Conservation (phyloP, 2,888 invertebrate genomes). For the Siphlonurus alternatus region DNA sequence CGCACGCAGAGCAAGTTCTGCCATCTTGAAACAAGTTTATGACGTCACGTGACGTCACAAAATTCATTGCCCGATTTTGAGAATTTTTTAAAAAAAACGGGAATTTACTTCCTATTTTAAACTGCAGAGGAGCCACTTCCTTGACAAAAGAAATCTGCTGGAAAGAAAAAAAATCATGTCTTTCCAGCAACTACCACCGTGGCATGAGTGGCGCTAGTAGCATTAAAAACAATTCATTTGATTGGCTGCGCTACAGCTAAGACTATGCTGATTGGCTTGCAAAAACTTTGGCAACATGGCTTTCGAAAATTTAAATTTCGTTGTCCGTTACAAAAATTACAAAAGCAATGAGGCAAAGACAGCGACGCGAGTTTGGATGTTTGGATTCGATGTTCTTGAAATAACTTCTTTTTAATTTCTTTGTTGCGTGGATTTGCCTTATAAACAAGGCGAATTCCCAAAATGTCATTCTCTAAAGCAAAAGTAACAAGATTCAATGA, state of each 20-base stretch:
- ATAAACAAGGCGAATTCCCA: constrained; percentile 7
- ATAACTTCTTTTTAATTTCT: not conserved
- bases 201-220: not conserved
- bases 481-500: constrained; percentile 38
- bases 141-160: no score
- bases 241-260: not conserved
- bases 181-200: not conserved
- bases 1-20: not conserved
- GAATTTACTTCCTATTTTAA: not conserved
- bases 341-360: not conserved
- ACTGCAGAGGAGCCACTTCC: not conserved
- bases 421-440: no score
- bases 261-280: not conserved
- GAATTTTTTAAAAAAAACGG: not conserved
- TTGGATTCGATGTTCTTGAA: not conserved
- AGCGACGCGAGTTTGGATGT: not conserved
- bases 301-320: not conserved
- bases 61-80: not conserved
- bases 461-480: constrained; percentile 39
- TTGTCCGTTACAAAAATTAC: no score
- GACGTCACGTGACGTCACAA: not conserved
- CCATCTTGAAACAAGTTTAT: not conserved
- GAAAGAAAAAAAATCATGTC: no score
- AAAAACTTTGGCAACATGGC: not conserved
- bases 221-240: not conserved